These are phyloP conservation scores for Hylaea fasciaria DNA, from an alignment of 2,888 invertebrate genomes.

Conservation along the genomic window DNA sequence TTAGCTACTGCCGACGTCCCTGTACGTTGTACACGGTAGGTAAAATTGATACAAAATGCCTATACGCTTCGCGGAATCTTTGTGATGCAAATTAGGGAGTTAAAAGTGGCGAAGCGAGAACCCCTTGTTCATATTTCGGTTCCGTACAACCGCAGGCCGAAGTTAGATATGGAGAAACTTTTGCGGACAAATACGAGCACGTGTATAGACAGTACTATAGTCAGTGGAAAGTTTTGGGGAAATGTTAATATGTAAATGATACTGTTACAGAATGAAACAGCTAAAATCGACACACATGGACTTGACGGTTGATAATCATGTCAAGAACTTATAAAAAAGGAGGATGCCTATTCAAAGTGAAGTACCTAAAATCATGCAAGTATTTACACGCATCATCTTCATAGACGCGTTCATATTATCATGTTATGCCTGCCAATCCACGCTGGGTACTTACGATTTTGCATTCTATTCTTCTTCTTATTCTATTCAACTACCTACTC, in stretches of 20 bases:
- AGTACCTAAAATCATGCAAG: no score
- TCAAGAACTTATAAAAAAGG: no score
- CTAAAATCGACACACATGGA: neutral
- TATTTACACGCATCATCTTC: no score
- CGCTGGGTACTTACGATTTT: no score
- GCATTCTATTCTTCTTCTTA: no score
- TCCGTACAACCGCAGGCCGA: slow-evolving; percentile 31
- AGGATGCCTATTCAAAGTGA: no score
- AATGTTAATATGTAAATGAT: neutral
- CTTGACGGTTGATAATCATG: neutral
- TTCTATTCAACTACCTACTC: no score
- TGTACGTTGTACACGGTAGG: slow-evolving; percentile 8
- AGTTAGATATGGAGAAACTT: slow-evolving; percentile 27
- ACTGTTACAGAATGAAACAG: neutral
- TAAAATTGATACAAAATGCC: slow-evolving; percentile 37
- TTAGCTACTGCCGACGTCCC: slow-evolving; percentile 12
- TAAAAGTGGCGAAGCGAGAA: slow-evolving; percentile 40
- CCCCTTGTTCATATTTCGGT: slow-evolving; percentile 30
- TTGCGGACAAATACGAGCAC: slow-evolving; percentile 9
- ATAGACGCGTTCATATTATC: no score
- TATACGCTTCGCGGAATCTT: slow-evolving; percentile 40
- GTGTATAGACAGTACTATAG: neutral
- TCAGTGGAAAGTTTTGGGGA: neutral
- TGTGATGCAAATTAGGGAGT: slow-evolving; percentile 42
- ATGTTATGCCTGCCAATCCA: no score